Evolutionary conservation across 2,113 vertebrate genomes (phyloP).

Genomic region (Propithecus coquereli): DNA sequence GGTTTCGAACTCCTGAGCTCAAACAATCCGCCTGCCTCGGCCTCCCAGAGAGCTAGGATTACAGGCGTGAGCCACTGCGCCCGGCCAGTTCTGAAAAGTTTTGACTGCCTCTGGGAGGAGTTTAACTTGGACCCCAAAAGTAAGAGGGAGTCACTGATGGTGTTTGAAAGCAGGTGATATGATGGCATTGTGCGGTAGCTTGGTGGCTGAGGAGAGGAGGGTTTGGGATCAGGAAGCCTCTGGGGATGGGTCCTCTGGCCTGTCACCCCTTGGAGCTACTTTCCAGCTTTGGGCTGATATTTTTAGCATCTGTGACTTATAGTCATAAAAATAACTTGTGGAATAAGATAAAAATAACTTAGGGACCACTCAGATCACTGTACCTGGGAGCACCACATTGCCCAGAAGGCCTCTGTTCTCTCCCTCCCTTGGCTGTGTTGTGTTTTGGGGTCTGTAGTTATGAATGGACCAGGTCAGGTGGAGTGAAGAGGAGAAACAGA

Average conservation of each 20-base stretch:
- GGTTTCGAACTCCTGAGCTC: no score
- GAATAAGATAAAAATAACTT: neutral
- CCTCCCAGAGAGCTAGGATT: no score
- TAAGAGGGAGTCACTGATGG: neutral
- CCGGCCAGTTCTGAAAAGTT: neutral
- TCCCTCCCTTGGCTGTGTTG: neutral
- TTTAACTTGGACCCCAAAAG: neutral
- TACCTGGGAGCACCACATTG: no score
- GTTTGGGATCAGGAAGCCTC: no score
- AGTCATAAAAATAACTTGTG: neutral
- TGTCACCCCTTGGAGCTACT: neutral
- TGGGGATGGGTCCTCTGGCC: neutral
- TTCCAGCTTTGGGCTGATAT: neutral
- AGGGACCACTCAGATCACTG: neutral
- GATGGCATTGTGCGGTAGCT: neutral
- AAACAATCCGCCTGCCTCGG: no score
- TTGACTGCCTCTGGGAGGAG: neutral
- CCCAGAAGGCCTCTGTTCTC: neutral
- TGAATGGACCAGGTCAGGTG: neutral
- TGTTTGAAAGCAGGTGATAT: neutral
- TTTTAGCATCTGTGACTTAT: neutral
- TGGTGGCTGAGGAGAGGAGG: neutral
- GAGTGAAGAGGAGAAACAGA: neutral
- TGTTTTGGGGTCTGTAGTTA: constrained; percentile 13
- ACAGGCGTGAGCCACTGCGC: no score